Percentiles rank a stretch among this genome's conserved stretches.
These are phyloP conservation scores for Chrosomus eos DNA, from an alignment of 2,797 vertebrate species.

Conservation along the genomic window DNA sequence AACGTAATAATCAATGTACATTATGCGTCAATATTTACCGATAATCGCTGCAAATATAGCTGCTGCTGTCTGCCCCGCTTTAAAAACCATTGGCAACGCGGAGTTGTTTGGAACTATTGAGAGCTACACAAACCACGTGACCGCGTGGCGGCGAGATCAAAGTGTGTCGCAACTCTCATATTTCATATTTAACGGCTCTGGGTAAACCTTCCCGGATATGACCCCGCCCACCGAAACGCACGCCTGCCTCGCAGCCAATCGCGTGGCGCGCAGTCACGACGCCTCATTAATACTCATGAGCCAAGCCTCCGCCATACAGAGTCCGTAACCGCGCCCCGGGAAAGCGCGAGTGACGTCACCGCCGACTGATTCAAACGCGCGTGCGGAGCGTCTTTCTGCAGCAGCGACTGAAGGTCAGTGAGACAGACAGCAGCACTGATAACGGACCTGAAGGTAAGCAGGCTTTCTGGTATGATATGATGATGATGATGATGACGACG, in stretches of 20 bases:
- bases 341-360: conserved; percentile 47
- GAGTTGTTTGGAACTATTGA: no score
- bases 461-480: background rate
- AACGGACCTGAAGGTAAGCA: conserved; percentile 52
- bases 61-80: no score
- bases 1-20: no score
- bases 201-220: background rate
- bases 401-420: conserved; percentile 58
- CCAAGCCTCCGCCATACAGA: background rate
- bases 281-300: conserved; percentile 7
- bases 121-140: no score
- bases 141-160: no score
- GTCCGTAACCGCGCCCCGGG: background rate
- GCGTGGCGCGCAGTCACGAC: background rate
- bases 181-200: no score
- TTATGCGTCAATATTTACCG: no score
- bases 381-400: conserved; percentile 51
- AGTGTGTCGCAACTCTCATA: no score
- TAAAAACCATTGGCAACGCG: no score
- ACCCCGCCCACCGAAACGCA: background rate
- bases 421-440: conserved; percentile 3
- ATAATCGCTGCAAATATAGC: no score
- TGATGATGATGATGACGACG: background rate
- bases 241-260: background rate
- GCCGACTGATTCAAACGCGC: conserved; percentile 49